Evolutionary conservation across 2,113 vertebrate genomes (phyloP).

Genomic region (Microtus ochrogaster): DNA sequence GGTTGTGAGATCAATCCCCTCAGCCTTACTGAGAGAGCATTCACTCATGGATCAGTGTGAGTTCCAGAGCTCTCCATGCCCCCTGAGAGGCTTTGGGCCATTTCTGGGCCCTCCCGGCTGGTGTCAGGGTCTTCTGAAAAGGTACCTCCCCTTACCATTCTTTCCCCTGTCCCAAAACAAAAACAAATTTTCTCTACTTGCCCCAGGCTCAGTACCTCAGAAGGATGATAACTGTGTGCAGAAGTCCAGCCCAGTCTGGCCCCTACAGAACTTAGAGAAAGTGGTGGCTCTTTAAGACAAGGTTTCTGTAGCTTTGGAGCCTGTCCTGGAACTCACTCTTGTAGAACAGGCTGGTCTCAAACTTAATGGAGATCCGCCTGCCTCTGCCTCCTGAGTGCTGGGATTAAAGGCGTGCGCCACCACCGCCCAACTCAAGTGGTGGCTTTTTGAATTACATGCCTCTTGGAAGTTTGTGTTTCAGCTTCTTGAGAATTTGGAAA

Average conservation of each 20-base stretch:
- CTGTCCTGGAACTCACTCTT: too few relatives aligned
- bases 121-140: not conserved
- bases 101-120: not conserved
- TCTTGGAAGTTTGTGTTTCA: slow-evolving; percentile 17
- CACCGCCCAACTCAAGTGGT: too few relatives aligned
- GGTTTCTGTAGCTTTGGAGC: too few relatives aligned
- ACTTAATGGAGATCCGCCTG: too few relatives aligned
- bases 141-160: not conserved
- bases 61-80: not conserved
- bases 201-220: not conserved
- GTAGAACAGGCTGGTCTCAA: too few relatives aligned
- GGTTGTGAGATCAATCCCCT: not conserved
- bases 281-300: not conserved
- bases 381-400: too few relatives aligned
- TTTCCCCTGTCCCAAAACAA: not conserved
- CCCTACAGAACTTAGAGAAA: slow-evolving; percentile 4
- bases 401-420: too few relatives aligned
- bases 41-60: not conserved
- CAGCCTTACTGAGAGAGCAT: not conserved
- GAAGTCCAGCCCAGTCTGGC: not conserved
- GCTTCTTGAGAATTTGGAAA: not conserved
- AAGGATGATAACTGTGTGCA: too few relatives aligned
- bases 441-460: not conserved
- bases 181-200: not conserved
- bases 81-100: not conserved